Base-by-base conservation (phyloP, 2,797 vertebrate species). In the Podargus strigoides region DNA sequence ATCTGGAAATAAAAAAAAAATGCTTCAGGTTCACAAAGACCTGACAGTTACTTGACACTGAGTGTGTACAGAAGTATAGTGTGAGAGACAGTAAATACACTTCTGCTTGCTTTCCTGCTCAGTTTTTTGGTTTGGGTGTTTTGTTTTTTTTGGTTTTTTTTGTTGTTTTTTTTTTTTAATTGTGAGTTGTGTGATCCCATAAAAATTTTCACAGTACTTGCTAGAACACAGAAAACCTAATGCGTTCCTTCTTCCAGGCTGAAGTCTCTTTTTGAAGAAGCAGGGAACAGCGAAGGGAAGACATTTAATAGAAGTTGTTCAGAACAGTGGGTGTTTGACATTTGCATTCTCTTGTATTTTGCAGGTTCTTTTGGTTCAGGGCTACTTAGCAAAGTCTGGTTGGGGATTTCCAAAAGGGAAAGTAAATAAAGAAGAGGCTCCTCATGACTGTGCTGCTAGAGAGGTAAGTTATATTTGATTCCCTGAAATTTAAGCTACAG, bases 351-450 rank as follows among this genome's bases (percentile, higher is more conserved):
- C n/a, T 69, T 92, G 84, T 44, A 49, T 97, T 97, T 86, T 91
- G 14, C 94, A 99, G 99, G 99, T 97, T 24, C 98, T 99, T 90
- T 98, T 99, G 85, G 99, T 99, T 96, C 99, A 99, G 97, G 99
- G 99, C 44, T 99, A 99, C 97, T 98, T 99, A 79, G 99, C 99
- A 27, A 99, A 99, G 95, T 99, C 99, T 81, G 99, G 99, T 58
- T 99, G 99, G 99, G 99, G 99, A 52, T 99, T 99, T 98, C 99
- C 99, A 53, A 99, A 99, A 97, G 99, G 99, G 34, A 99, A 99
- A 96, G 99, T 99, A 37, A 99, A 99, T 80, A 99, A 99, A 97
- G 99, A 99, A 53, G 99, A 99, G 92, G 99, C 99, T 21, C 99
- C 99, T 58, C 99, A 99, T 80, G 99, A 99, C 90, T 99, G 99